Percentiles rank a stretch among this genome's conserved stretches.
Conservation (phyloP, 2,797 vertebrate species). For the Anguilla pacifica region DNA sequence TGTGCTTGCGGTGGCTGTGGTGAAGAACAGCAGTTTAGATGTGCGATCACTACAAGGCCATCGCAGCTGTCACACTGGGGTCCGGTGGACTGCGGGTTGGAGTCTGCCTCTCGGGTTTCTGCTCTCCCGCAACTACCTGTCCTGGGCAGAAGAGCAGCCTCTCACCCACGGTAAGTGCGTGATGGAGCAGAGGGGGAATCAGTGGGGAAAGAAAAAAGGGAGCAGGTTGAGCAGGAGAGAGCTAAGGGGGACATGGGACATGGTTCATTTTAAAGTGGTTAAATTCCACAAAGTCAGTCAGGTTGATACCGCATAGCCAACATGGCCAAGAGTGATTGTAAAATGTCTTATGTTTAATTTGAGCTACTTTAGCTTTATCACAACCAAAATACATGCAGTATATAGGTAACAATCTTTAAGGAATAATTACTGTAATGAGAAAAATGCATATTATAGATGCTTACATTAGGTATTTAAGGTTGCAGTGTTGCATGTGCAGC, state of each 20-base stretch:
- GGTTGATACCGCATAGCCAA: neutral
- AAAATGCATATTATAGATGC: neutral
- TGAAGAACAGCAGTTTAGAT: conserved; percentile 72
- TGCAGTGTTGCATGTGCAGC: neutral
- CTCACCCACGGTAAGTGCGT: conserved; percentile 76
- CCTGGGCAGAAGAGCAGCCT: conserved; percentile 81
- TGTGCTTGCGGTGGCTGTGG: conserved; percentile 82
- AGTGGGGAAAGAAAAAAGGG: neutral
- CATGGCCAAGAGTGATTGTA: neutral
- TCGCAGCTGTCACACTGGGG: conserved; percentile 85
- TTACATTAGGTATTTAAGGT: neutral
- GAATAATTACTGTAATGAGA: neutral
- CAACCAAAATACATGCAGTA: neutral
- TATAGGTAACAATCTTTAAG: neutral
- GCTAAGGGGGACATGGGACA: neutral
- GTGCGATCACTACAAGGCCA: conserved; percentile 74
- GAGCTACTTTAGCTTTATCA: neutral
- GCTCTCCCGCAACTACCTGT: conserved; percentile 80
- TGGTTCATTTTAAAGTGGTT: neutral
- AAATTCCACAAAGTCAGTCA: neutral
- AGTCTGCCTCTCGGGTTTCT: conserved; percentile 87
- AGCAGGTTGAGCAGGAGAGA: neutral
- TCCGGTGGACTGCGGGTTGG: conserved; percentile 87
- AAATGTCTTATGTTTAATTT: neutral
- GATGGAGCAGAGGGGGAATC: neutral